Conservation (phyloP, 2,797 vertebrate species). For the Sciurus vulgaris region DNA sequence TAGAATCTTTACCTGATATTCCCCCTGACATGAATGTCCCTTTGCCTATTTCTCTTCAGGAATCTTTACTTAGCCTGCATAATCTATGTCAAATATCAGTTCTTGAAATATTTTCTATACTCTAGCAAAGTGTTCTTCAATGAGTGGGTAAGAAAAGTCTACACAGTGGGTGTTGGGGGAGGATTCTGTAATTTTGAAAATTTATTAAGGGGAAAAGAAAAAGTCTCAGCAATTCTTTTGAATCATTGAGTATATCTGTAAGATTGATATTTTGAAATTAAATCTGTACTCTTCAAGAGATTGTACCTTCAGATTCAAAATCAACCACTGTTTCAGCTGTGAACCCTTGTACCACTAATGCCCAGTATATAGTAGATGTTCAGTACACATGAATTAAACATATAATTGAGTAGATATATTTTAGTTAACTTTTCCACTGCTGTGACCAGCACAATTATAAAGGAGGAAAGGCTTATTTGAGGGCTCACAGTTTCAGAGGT, state of each 20-base stretch:
- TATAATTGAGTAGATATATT: background rate
- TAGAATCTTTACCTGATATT: background rate
- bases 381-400: background rate
- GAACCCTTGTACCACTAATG: background rate
- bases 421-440: too few species aligned
- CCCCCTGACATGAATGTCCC: background rate
- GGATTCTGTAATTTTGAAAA: background rate
- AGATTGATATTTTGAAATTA: background rate
- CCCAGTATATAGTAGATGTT: background rate
- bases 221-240: background rate
- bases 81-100: background rate
- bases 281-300: background rate
- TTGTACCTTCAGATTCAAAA: background rate
- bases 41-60: background rate
- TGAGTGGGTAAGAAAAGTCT: background rate
- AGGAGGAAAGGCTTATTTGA: too few species aligned
- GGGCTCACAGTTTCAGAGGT: too few species aligned
- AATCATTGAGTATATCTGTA: background rate
- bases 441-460: too few species aligned
- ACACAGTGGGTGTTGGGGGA: accelerated
- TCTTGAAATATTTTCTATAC: background rate
- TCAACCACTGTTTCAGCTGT: background rate
- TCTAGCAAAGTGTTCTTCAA: background rate
- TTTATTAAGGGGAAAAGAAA: background rate
- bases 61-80: background rate